Percentiles rank a stretch among this genome's conserved stretches.
Conservation (phyloP, 2,888 invertebrate species). For the Drosophila mulleri region DNA sequence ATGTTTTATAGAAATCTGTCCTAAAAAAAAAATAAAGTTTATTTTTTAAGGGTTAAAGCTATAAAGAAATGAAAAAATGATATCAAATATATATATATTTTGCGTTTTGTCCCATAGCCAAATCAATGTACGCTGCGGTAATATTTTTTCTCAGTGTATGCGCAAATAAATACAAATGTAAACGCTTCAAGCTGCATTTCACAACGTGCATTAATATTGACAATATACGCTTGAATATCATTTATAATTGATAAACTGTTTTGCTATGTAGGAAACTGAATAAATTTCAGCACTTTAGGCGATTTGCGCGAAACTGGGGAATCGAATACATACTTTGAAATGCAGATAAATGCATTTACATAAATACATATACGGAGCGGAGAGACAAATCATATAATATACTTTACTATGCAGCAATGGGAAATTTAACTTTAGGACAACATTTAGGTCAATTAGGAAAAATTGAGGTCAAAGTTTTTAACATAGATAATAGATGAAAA, state of each 20-base stretch:
- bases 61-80: too few relatives aligned
- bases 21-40: too few relatives aligned
- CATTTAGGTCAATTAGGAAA: too few relatives aligned
- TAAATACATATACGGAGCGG: too few relatives aligned
- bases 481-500: too few relatives aligned
- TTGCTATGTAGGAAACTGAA: not conserved
- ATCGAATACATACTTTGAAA: not conserved
- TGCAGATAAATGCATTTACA: not conserved
- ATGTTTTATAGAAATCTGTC: too few relatives aligned
- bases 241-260: conserved; percentile 1
- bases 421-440: too few relatives aligned
- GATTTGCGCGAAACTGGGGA: not conserved
- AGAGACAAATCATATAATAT: not conserved
- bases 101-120: not conserved
- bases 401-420: too few relatives aligned
- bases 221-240: not conserved
- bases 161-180: conserved; percentile 3
- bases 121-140: not conserved
- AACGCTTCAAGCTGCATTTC: not conserved
- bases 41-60: too few relatives aligned
- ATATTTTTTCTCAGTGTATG: not conserved
- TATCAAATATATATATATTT: not conserved
- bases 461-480: too few relatives aligned
- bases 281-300: not conserved
- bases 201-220: not conserved